These are phyloP conservation scores for Apamea sordens DNA, from an alignment of 2,888 invertebrate species.

Conservation along the genomic window DNA sequence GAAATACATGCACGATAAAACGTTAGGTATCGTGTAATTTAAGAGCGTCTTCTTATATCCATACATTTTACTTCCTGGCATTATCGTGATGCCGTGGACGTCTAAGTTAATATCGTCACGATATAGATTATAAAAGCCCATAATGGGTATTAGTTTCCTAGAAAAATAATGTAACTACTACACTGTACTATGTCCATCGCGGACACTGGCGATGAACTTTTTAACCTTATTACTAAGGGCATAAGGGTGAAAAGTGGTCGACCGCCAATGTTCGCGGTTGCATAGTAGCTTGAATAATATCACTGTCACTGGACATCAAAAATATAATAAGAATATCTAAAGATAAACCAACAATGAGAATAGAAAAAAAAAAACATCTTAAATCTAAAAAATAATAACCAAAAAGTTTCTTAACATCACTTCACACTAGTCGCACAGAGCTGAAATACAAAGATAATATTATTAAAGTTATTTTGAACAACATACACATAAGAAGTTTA, in stretches of 20 bases:
- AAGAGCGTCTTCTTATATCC: too few species aligned
- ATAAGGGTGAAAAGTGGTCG: too few species aligned
- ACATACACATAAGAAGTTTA: conserved; percentile 57
- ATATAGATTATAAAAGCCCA: too few species aligned
- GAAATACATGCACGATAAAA: not conserved
- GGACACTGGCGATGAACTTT: too few species aligned
- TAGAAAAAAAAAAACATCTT: not conserved
- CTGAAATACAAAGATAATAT: conserved; percentile 20
- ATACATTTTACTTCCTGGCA: too few species aligned
- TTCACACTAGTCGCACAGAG: conserved; percentile 12
- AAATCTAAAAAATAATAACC: conserved; percentile 2
- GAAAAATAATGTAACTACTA: not conserved
- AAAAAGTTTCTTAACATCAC: conserved; percentile 19
- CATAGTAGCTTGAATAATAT: not conserved
- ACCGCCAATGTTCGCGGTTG: too few species aligned
- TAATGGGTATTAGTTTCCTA: not conserved
- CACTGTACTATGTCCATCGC: too few species aligned
- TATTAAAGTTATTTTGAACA: conserved; percentile 53
- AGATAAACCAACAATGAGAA: not conserved
- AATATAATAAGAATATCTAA: not conserved
- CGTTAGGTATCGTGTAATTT: too few species aligned
- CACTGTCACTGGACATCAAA: not conserved
- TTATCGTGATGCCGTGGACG: too few species aligned
- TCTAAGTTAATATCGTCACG: too few species aligned
- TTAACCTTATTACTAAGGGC: too few species aligned